phyloP scores from a whole-genome alignment of 2,797 vertebrate species.

The Micrastur ruficollis region DNA sequence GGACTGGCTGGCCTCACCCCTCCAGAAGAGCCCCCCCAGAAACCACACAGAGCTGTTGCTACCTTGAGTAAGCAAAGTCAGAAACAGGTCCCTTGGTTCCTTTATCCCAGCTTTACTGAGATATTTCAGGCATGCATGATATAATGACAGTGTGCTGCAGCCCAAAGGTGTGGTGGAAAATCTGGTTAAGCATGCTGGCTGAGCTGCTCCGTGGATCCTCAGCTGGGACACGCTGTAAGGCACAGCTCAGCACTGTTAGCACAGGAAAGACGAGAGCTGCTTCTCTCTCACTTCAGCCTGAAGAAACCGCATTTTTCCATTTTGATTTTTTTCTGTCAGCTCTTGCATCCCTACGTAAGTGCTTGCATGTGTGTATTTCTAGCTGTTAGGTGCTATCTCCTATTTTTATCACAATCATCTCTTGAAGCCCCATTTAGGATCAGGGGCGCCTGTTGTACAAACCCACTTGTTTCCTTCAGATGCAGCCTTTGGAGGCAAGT shows the following conservation, averaged over 20 bases:
- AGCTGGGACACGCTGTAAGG: background rate
- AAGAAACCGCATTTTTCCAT: background rate
- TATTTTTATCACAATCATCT: background rate
- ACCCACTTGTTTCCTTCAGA: background rate
- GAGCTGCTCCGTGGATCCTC: background rate
- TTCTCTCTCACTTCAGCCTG: background rate
- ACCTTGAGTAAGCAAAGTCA: background rate
- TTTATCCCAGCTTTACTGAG: background rate
- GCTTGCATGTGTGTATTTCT: background rate
- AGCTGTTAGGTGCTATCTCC: background rate
- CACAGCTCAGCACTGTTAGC: background rate
- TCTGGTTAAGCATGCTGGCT: background rate
- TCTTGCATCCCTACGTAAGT: background rate
- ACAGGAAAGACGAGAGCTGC: background rate
- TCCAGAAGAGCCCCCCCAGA: background rate
- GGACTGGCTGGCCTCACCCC: background rate
- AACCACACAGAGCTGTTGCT: background rate
- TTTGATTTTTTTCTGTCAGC: background rate
- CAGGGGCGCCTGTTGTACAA: too few species aligned
- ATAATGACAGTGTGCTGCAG: background rate
- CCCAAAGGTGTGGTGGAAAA: constrained; percentile 17
- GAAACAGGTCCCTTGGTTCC: background rate
- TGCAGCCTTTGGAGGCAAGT: background rate
- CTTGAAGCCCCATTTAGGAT: background rate
- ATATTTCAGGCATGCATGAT: constrained; percentile 6